These are phyloP conservation scores for Archocentrus centrarchus DNA, from an alignment of 2,113 vertebrate genomes.

Conservation along the genomic window DNA sequence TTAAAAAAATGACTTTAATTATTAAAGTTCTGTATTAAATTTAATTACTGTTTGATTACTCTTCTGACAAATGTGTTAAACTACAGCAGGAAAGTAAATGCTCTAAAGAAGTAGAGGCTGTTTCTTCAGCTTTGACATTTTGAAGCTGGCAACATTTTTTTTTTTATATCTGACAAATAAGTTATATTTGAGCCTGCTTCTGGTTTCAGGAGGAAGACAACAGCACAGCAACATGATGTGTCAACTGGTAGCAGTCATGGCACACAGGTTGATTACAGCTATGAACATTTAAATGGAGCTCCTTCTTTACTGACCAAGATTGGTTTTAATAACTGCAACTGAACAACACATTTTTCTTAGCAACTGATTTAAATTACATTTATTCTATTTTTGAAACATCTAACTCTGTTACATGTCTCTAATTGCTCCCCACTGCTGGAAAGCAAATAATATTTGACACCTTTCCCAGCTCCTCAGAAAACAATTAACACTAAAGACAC, in stretches of 20 bases:
- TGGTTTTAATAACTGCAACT: background rate
- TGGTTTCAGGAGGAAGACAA: background rate
- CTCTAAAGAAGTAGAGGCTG: too few species aligned
- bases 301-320: background rate
- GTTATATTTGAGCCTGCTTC: too few species aligned
- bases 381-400: background rate
- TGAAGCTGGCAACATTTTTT: too few species aligned
- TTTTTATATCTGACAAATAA: too few species aligned
- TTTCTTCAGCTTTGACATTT: too few species aligned
- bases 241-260: background rate
- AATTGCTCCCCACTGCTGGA: background rate
- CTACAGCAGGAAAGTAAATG: background rate
- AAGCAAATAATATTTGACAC: background rate
- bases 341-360: background rate
- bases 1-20: background rate
- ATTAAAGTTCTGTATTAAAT: background rate
- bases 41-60: background rate
- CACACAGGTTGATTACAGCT: background rate
- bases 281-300: background rate
- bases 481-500: background rate
- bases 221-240: background rate
- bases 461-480: background rate
- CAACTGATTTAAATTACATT: background rate
- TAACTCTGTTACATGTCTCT: background rate
- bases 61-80: background rate